Evolutionary conservation across 2,888 invertebrate species (phyloP).

Genomic region (Pocota personata): DNA sequence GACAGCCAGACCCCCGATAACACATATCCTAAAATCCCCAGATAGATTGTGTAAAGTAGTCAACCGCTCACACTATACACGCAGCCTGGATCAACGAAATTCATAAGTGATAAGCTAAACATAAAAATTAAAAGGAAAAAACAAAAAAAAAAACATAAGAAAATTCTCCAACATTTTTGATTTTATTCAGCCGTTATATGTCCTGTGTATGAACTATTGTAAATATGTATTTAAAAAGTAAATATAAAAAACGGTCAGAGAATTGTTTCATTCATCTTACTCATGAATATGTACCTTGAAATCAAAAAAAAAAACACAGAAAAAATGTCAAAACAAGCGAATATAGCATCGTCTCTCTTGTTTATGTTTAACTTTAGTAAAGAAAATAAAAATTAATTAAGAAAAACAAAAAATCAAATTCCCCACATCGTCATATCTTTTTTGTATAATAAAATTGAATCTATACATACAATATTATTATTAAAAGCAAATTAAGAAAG

Average conservation of each 20-base stretch:
- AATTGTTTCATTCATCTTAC: constrained; percentile 68
- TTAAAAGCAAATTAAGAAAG: constrained; percentile 41
- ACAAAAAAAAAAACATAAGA: background rate
- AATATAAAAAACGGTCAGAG: constrained; percentile 61
- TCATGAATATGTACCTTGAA: constrained; percentile 69
- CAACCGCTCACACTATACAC: constrained; percentile 74
- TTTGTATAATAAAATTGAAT: constrained; percentile 74
- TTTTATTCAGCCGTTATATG: constrained; percentile 3
- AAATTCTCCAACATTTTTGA: constrained; percentile 8
- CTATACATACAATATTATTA: constrained; percentile 57
- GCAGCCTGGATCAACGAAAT: constrained; percentile 82
- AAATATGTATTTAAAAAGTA: constrained; percentile 68
- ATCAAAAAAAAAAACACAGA: constrained; percentile 54
- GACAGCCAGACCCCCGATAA: constrained; percentile 54
- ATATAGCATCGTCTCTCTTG: constrained; percentile 30
- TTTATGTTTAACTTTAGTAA: constrained; percentile 36
- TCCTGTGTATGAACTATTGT: constrained; percentile 52
- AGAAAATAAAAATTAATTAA: constrained; percentile 52
- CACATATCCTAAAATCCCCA: constrained; percentile 63
- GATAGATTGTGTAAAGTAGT: constrained; percentile 57
- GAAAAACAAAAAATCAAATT: constrained; percentile 57
- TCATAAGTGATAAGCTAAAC: constrained; percentile 80
- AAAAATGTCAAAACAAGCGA: constrained; percentile 47
- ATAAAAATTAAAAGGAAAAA: constrained; percentile 24
- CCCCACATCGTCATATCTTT: constrained; percentile 73